Conservation (phyloP, 2,888 invertebrate species). For the Pandemis cinnamomeana region DNA sequence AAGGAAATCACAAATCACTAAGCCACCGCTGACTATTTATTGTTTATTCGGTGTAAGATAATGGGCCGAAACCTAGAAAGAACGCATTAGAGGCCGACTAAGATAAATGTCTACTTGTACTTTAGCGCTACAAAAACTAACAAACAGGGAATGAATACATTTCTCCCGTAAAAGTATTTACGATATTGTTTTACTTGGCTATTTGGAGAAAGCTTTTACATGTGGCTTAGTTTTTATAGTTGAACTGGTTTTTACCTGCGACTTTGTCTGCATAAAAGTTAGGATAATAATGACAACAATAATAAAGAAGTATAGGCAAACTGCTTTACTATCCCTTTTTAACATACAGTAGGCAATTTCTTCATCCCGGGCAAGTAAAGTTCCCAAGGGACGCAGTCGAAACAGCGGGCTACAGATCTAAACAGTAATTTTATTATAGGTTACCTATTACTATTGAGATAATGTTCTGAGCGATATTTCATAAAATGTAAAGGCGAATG, state of each 20-base stretch:
- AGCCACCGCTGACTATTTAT: slow-evolving; percentile 18
- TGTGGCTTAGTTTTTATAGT: not conserved
- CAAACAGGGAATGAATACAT: slow-evolving; percentile 16
- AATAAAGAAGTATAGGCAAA: no score
- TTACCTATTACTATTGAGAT: not conserved
- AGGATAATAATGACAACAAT: no score
- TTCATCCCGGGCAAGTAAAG: no score
- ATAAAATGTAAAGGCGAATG: not conserved
- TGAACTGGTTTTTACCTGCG: no score
- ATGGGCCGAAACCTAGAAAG: slow-evolving; percentile 25
- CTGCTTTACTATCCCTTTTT: no score
- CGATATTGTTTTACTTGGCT: not conserved
- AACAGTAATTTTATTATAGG: no score
- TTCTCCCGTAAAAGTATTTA: not conserved
- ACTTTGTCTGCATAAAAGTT: no score
- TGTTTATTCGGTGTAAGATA: slow-evolving; percentile 22
- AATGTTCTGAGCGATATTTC: not conserved
- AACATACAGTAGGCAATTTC: no score
- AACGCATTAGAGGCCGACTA: slow-evolving; percentile 32
- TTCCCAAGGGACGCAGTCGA: no score
- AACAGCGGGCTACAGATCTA: no score
- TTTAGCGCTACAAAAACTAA: slow-evolving; percentile 20
- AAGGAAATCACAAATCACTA: slow-evolving; percentile 14
- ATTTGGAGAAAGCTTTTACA: not conserved
- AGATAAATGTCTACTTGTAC: slow-evolving; percentile 23